Conservation (phyloP, 35 echinoderm and acorn worm species). For the Heliocidaris tuberculata region DNA sequence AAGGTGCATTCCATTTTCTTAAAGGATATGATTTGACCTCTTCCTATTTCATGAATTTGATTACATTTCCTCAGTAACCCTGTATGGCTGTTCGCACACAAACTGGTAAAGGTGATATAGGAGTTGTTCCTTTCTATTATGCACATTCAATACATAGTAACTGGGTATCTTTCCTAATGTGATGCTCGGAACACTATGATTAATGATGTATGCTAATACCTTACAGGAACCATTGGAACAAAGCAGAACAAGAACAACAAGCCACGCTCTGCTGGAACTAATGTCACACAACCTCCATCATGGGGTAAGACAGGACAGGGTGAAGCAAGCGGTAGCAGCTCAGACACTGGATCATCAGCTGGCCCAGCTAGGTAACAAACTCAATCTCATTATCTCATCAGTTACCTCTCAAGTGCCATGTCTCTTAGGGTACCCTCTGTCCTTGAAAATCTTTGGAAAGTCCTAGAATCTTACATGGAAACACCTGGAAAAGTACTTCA, state of each 20-base stretch:
- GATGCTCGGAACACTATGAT: no score
- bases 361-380: conserved; percentile 73
- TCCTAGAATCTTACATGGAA: no score
- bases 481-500: no score
- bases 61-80: no score
- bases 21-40: no score
- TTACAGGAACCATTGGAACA: conserved; percentile 55
- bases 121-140: no score
- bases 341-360: conserved; percentile 78
- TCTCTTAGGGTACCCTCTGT: not conserved
- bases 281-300: conserved; percentile 29
- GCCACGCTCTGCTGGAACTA: conserved; percentile 40
- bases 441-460: not conserved
- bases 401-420: not conserved
- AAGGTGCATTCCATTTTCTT: no score
- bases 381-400: not conserved
- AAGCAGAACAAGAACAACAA: conserved; percentile 44
- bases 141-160: no score
- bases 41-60: no score
- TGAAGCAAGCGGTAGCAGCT: conserved; percentile 58
- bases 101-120: no score
- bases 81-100: no score
- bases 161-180: no score
- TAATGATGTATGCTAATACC: not conserved
- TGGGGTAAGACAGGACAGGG: conserved; percentile 39